Conservation (phyloP, 1,140 invertebrate species). For the Drosophila ogumai region DNA sequence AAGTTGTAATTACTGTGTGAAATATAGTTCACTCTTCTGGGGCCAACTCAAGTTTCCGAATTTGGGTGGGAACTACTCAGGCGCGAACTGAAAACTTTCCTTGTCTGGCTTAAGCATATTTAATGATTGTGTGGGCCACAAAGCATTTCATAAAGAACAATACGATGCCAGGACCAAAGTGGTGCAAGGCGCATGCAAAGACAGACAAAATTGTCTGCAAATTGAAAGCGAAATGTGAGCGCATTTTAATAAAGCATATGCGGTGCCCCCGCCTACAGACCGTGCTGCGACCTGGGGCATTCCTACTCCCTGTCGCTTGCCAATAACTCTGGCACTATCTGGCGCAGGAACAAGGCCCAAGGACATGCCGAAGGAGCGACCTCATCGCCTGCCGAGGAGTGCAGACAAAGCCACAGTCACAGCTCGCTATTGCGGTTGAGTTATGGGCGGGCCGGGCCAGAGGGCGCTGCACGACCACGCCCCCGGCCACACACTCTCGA, state of each 20-base stretch:
- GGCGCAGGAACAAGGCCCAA: constrained; percentile 17
- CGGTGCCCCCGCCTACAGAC: constrained; percentile 31
- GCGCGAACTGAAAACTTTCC: constrained; percentile 30
- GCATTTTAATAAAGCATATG: constrained; percentile 83
- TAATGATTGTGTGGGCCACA: constrained; percentile 53
- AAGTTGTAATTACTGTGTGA: constrained; percentile 49
- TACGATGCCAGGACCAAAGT: constrained; percentile 23
- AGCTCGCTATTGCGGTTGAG: constrained; percentile 64
- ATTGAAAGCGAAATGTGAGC: constrained; percentile 77
- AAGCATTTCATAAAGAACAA: constrained; percentile 48
- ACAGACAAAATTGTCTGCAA: constrained; percentile 60
- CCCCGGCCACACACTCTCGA: constrained; percentile 56
- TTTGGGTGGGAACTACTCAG: constrained; percentile 27
- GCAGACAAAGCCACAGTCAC: constrained; percentile 76
- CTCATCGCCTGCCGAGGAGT: constrained; percentile 55
- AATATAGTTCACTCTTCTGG: constrained; percentile 13
- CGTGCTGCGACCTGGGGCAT: constrained; percentile 7
- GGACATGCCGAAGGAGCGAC: constrained; percentile 18
- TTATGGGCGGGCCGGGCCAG: constrained; percentile 50
- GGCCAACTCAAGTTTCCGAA: constrained; percentile 14
- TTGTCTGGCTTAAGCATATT: constrained; percentile 56
- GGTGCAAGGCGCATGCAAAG: constrained; percentile 29
- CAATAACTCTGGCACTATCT: constrained; percentile 80
- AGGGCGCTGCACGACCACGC: constrained; percentile 28
- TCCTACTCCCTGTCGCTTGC: constrained; percentile 54